Base-by-base conservation (phyloP, 2,113 vertebrate genomes). In the Zapus hudsonius region DNA sequence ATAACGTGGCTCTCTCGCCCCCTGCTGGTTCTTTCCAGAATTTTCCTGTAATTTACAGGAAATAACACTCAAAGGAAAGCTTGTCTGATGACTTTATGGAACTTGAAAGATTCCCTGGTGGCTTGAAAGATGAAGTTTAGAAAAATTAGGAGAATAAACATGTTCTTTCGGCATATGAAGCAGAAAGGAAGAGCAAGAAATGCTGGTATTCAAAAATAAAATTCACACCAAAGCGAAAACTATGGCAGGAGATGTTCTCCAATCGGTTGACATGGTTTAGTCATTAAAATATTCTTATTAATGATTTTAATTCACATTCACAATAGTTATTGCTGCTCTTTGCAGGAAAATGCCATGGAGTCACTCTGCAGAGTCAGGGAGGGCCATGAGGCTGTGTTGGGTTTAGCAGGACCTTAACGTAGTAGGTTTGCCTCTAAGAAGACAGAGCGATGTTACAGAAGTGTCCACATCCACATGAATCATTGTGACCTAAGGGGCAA, bases 1-100 rank as follows among this genome's bases (percentile, higher is more conserved):
- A 40, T 47, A 61, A 36, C 52, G 91, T 84, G 91, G 40, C 74
- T 93, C 80, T 89, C 72, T 61, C 47, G 89, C 95, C 96, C 87
- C 87, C 96, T 96, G 76, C 95, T 78, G 96, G 0, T 11, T 0
- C 8, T 42, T 84, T 8, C 27, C 13, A 16, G 47, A 61, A 74
- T 55, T 91, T 84, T 25, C 82, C 29, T 40, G 63, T 64, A 8
- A 57, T 55, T 15, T 36, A 59, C 40, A 84, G 31, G 40, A 66
- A 85, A 95, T n/a, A 90, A 84, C 52, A 52, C 0, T 3, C 9
- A 19, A 16, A 57, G 8, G 61, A 67, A 85, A n/a, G 23, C n/a
- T 59, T 47, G 5, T 16, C 31, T 59, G 64, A 70, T 33, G 61
- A 72, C 15, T 63, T 31, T 17, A 17, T 70, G 22, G 31, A 70